Conservation (phyloP, 2,888 invertebrate genomes). For the Monopis laevigella region DNA sequence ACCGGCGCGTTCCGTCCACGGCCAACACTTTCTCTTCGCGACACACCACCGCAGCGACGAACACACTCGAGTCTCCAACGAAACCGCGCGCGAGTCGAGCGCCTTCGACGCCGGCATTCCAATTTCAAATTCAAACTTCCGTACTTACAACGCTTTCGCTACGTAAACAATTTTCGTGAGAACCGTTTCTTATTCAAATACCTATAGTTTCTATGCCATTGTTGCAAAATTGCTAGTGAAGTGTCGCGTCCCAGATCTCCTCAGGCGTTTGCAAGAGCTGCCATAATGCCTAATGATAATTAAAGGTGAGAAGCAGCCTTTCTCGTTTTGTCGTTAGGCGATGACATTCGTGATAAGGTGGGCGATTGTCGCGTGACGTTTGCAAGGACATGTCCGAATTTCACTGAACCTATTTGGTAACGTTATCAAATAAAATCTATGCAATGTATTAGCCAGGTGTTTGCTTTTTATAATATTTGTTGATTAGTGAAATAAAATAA, state of each 20-base stretch:
- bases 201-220: slow-evolving; percentile 17
- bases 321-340: slow-evolving; percentile 42
- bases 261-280: slow-evolving; percentile 25
- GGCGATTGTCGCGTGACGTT: slow-evolving; percentile 43
- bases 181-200: slow-evolving; percentile 38
- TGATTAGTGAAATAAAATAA: no score
- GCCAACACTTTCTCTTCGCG: slow-evolving; percentile 67
- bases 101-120: slow-evolving; percentile 33
- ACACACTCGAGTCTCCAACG: slow-evolving; percentile 44
- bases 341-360: slow-evolving; percentile 57
- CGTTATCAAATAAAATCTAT: no score
- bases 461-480: no score
- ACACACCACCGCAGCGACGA: slow-evolving; percentile 52
- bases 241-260: slow-evolving; percentile 24
- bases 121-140: slow-evolving; percentile 33
- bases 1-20: slow-evolving; percentile 54
- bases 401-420: background rate
- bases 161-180: slow-evolving; percentile 45
- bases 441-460: no score
- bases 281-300: slow-evolving; percentile 40
- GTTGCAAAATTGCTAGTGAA: slow-evolving; percentile 25
- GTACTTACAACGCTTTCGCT: slow-evolving; percentile 52
- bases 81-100: slow-evolving; percentile 52
- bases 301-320: slow-evolving; percentile 50
- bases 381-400: slow-evolving; percentile 45